Evolutionary conservation across 2,113 vertebrate genomes (phyloP).

Genomic region (Himantopus leucocephalus): DNA sequence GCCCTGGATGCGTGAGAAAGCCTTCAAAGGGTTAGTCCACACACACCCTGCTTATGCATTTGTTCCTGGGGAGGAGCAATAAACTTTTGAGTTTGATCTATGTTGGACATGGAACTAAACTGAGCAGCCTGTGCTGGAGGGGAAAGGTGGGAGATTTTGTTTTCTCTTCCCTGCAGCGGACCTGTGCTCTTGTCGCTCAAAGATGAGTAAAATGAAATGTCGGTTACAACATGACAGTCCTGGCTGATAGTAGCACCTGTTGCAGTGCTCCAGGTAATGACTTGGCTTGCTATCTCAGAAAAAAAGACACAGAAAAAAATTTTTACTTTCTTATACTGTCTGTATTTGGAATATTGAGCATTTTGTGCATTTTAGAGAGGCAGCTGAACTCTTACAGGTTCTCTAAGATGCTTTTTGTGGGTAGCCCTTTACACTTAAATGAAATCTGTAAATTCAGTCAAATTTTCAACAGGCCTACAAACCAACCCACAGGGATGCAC

Average conservation of each 20-base stretch:
- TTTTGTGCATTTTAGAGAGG: not conserved
- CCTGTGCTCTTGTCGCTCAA: not conserved
- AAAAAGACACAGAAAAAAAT: not conserved
- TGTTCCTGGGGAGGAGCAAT: not conserved
- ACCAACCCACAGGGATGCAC: not conserved
- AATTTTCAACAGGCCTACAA: not conserved
- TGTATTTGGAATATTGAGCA: not conserved
- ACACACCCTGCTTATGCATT: not conserved
- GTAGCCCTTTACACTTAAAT: not conserved
- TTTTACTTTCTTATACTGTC: not conserved
- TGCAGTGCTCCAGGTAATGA: not conserved
- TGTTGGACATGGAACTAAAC: not conserved
- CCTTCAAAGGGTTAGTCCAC: not conserved
- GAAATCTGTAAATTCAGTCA: not conserved
- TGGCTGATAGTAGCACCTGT: not conserved
- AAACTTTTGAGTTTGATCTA: not conserved
- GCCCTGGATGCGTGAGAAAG: not conserved
- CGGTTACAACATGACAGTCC: not conserved
- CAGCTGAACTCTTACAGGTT: not conserved
- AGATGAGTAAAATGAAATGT: not conserved
- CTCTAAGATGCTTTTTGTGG: not conserved
- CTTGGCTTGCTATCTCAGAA: not conserved
- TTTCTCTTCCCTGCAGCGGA: not conserved
- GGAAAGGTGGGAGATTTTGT: not conserved
- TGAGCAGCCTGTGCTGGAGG: not conserved